Base-by-base conservation (phyloP, 2,888 invertebrate genomes). In the Scotopteryx bipunctaria region DNA sequence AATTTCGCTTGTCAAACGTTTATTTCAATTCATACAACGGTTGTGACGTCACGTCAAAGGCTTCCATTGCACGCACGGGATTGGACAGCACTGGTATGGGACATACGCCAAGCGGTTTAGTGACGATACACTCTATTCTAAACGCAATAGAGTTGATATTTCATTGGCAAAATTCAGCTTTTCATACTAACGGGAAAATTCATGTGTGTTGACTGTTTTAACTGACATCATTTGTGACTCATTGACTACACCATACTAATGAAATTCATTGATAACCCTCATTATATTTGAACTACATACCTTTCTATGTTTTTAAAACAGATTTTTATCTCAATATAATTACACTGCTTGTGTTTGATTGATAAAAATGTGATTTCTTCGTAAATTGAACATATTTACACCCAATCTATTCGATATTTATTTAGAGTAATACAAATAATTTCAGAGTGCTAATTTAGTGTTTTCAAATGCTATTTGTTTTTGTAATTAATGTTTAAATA, bases 41-140 rank as follows among this genome's bases (percentile, higher is more conserved):
- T 49, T 31, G 53, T 41, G 44, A 43, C 47, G 32, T 64, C 59
- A 68, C 67, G 70, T 69, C 48, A 67, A 66, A 71, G 69, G 81
- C 74, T 81, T 81, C 64, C 68, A 74, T 73, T 75, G 72, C 81
- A 77, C 77, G 71, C 73, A 66, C 63, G 76, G 78, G 72, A 67
- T 63, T 69, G 70, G 65, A 66, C 58, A 45, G 67, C 68, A 70
- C 76, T 59, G 74, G 76, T 76, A 58, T 66, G 69, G 70, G 73
- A 60, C 66, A 68, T 72, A 57, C 58, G 62, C 63, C 66, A 64
- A 64, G 72, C 78, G 78, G 76, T 79, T 76, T 66, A 81, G 81
- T 76, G 81, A 81, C 75, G 75, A 78, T 61, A 57, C 60, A 66
- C 61, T 66, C 63, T 70, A 64, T 57, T 59, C 57, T 61, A 54